Evolutionary conservation across 92 coral and sea anemone species (phyloP).

Genomic region (Phenganax stokvisi): DNA sequence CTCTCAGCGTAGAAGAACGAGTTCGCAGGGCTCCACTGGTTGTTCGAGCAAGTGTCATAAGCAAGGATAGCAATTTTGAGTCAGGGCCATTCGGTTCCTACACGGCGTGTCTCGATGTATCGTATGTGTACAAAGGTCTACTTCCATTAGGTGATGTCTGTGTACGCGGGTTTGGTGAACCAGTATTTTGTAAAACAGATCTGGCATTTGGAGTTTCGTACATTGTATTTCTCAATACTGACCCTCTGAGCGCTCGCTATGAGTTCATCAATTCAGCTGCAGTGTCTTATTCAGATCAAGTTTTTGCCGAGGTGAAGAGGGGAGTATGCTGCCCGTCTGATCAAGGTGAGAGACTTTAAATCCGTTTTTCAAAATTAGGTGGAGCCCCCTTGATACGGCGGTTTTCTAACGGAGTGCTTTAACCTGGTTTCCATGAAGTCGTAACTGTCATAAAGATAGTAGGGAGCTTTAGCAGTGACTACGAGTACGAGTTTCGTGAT

Average conservation of each 20-base stretch:
- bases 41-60: neutral
- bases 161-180: conserved; percentile 17
- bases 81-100: conserved; percentile 5
- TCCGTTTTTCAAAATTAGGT: neutral
- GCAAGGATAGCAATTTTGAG: neutral
- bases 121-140: conserved; percentile 3
- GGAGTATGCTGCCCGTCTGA: neutral
- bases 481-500: too few species aligned
- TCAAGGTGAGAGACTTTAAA: neutral
- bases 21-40: neutral
- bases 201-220: conserved; percentile 2
- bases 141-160: neutral
- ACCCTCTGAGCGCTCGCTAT: conserved; percentile 12
- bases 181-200: conserved; percentile 5
- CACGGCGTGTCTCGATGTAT: conserved; percentile 13
- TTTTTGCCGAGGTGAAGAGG: neutral
- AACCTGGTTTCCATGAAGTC: too few species aligned
- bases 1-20: conserved; percentile 2
- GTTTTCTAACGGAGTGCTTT: too few species aligned
- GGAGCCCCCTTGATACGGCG: too few species aligned
- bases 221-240: conserved; percentile 12
- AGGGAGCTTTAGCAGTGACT: too few species aligned
- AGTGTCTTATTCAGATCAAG: neutral
- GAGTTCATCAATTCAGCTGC: conserved; percentile 16
- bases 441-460: too few species aligned